Base-by-base conservation (phyloP, 2,113 vertebrate genomes). In the Suncus etruscus region DNA sequence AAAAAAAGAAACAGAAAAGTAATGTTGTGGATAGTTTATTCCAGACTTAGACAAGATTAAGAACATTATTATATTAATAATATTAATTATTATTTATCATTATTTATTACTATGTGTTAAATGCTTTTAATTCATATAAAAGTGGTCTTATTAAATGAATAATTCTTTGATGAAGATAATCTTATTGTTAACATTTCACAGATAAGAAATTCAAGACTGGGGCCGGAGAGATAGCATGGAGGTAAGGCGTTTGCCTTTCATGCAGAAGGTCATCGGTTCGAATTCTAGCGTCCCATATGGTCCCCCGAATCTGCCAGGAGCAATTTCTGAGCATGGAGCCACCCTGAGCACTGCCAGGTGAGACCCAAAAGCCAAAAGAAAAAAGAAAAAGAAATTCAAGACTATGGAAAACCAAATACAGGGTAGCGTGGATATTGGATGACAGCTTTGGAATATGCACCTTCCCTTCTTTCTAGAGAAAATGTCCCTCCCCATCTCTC, bases 101-200 rank as follows among this genome's bases (percentile, higher is more conserved):
- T 58, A 94, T 24, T 47, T 54, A 69, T 39, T 47, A 32, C 8
- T 22, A 1, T 50, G 24, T 31, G 50, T n/a, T 12, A 29, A 91
- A 12, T 63, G 31, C 22, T 31, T 92, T 75, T 65, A 65, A 65
- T 22, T 25, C 63, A 65, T 65, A 65, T 25, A 22, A 51, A 39
- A 80, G 45, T 68, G 54, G 50, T 69, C 75, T 72, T 80, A 47
- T 3, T 51, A 54, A 87, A 74, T 29, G 32, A 9, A 48, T 18
- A 79, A 66, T 8, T 4, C 29, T 66, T 39, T 31, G 78, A 39
- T 73, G 48, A 73, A 83, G 18, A 11, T 29, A 63, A 11, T 68
- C 48, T 81, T 47, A 73, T 39, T 31, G 54, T 68, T 86, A 24
- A 27, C n/a, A 50, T 83, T 95, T 94, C 58, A 83, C 83, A 76